Evolutionary conservation across 2,888 invertebrate genomes (phyloP).

Genomic region (Deroplatys truncata): DNA sequence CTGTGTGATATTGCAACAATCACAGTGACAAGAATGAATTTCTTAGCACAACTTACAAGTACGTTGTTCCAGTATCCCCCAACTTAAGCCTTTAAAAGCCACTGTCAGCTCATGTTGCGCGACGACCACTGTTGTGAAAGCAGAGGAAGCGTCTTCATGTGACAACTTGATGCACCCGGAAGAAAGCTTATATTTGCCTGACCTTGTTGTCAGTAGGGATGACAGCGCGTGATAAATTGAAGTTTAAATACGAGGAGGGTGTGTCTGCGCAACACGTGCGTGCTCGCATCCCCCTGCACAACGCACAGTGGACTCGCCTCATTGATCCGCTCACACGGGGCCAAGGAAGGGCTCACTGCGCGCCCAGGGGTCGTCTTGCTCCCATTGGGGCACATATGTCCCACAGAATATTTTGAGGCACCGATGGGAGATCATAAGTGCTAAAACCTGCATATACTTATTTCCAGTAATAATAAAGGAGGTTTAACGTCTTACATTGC

Average conservation of each 20-base stretch:
- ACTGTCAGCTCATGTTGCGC: neutral
- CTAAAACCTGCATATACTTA: too few species aligned
- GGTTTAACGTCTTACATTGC: too few species aligned
- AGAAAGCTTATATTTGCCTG: neutral
- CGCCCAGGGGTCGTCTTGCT: neutral
- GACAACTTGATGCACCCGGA: neutral
- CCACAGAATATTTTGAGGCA: too few species aligned
- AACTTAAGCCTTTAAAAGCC: neutral
- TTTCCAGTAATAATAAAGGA: too few species aligned
- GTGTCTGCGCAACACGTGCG: neutral
- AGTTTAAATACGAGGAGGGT: neutral
- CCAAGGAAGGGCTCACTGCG: neutral
- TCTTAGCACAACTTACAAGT: too few species aligned
- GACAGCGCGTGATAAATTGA: slow-evolving; percentile 13
- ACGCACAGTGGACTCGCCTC: neutral
- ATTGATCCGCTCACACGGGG: neutral
- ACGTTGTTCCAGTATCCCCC: too few species aligned
- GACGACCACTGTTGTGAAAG: neutral
- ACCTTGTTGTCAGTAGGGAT: neutral
- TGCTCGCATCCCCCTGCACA: neutral
- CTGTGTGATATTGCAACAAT: too few species aligned
- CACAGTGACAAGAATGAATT: too few species aligned
- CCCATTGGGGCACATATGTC: too few species aligned
- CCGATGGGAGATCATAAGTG: too few species aligned
- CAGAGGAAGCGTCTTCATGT: neutral